These are phyloP conservation scores for Cebidichthys violaceus DNA, from an alignment of 2,113 vertebrate species.

Conservation along the genomic window DNA sequence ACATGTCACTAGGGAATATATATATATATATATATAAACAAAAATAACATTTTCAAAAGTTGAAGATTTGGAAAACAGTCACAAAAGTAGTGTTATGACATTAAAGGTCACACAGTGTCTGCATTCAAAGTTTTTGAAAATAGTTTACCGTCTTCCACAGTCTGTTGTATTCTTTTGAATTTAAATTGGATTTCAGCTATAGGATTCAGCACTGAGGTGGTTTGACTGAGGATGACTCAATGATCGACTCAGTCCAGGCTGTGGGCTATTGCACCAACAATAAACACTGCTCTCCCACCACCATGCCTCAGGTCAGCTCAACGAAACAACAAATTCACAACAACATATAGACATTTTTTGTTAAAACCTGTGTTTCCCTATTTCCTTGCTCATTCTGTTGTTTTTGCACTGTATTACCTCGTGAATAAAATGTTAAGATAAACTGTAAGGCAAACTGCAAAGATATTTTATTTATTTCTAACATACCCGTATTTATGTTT, in stretches of 20 bases:
- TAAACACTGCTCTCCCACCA: conserved; percentile 54
- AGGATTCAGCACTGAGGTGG: not conserved
- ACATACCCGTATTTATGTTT: not conserved
- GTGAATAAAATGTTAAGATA: no score
- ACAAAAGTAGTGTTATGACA: not conserved
- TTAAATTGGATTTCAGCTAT: not conserved
- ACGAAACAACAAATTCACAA: not conserved
- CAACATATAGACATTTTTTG: not conserved
- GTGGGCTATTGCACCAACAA: conserved; percentile 37
- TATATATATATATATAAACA: not conserved
- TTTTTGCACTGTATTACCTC: not conserved
- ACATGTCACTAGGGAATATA: not conserved
- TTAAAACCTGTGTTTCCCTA: not conserved
- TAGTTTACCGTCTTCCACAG: not conserved
- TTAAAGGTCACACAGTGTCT: not conserved
- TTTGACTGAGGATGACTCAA: conserved; percentile 47
- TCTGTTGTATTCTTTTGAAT: not conserved
- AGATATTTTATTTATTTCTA: not conserved
- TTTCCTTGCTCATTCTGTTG: not conserved
- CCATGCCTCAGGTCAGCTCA: conserved; percentile 21
- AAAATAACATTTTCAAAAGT: not conserved
- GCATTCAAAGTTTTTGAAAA: not conserved
- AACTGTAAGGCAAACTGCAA: not conserved
- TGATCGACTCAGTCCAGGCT: conserved; percentile 38
- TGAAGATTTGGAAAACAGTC: not conserved